Base-by-base conservation (phyloP, 2,797 vertebrate genomes). In the Argya squamiceps region DNA sequence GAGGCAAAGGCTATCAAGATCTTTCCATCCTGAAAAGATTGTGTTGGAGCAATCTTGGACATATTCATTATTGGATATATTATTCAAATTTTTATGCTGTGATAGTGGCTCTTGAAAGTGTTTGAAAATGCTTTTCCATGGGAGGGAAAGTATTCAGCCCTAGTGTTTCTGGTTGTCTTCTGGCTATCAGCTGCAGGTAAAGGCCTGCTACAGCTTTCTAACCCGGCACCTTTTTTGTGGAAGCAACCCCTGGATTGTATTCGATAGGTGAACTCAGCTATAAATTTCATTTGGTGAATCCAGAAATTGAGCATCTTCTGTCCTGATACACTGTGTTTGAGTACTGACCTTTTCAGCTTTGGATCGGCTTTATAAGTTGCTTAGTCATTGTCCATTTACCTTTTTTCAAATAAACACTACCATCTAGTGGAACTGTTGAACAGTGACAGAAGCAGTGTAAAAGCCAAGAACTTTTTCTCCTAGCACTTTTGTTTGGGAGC, bases 391-490 rank as follows among this genome's bases (percentile, higher is more conserved):
- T 34, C 17, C 53, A 15, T 43, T 50, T 69, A 6, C 10, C 30
- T 12, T 30, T 34, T 50, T 36, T 16, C 55, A 43, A 81, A 36
- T 69, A 43, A 30, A 50, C 21, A 36, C 11, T 3, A 1, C 46
- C 8, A 14, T 69, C 36, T 30, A 34, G 16, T 30, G 44, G 5
- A 26, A 49, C 44, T 41, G 30, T 15, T 41, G 36, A 49, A 41
- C 1, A 1, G 26, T 0, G 1, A 20, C 44, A 50, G 24, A 34
- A 30, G 8, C 30, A 34, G 44, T 15, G 24, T 49, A 24, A 41
- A 68, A 80, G 12, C 16, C 30, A 41, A 26, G 32, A 11, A 22
- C 8, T 69, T 52, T 69, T 69, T 41, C 20, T 39, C 36, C 52
- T 12, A 6, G 19, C 15, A 39, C 23, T 10, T 59, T 34, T 30